Evolutionary conservation across 2,888 invertebrate species (phyloP), one percentile per base, ranked within the genome.

Genomic region (Eupithecia centaureata): DNA sequence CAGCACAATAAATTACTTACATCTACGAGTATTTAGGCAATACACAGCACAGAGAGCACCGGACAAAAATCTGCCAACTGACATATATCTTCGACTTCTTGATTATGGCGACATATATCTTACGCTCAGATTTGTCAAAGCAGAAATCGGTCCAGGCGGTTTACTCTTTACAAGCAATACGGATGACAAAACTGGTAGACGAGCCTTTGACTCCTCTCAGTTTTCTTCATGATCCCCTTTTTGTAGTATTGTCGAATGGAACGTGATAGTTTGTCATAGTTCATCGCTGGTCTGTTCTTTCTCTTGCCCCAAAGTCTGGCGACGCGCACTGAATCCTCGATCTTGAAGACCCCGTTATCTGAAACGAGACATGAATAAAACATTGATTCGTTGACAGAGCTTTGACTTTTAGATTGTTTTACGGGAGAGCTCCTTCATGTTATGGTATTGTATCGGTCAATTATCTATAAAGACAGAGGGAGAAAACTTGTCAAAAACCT

Each of bases 161-260:
- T 27, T 13, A 52, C 52, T 52, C 7, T 32, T 95, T 95, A 98
- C 87, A 97, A 95, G 85, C 96, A 96, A 91, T 99, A 99, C 22
- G 98, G 98, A 88, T 97, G 97, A 88, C 99, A 99, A 93, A 99
- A 99, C 93, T 99, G 99, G 93, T 99, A 99, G 73, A 99, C 99
- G 80, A 99, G 95, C 86, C 99, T 95, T 92, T 99, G 99, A 78
- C 99, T 98, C 75, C 99, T 95, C 87, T 99, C 99, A 0, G 99
- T 99, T 91, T 99, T 99, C 95, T 99, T 99, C 98, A 99, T 98
- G 88, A 99, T 99, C 66, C 99, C 99, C 91, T 99, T 99, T 92
- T 99, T 99, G 95, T 99, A 99, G 94, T 99, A 99, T 89, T 99
- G 99, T 62, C 99, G 94, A 85, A 99, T 98, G 78, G 99, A 99